These are phyloP conservation scores for Python bivittatus DNA, from an alignment of 2,113 vertebrate species.

Conservation along the genomic window DNA sequence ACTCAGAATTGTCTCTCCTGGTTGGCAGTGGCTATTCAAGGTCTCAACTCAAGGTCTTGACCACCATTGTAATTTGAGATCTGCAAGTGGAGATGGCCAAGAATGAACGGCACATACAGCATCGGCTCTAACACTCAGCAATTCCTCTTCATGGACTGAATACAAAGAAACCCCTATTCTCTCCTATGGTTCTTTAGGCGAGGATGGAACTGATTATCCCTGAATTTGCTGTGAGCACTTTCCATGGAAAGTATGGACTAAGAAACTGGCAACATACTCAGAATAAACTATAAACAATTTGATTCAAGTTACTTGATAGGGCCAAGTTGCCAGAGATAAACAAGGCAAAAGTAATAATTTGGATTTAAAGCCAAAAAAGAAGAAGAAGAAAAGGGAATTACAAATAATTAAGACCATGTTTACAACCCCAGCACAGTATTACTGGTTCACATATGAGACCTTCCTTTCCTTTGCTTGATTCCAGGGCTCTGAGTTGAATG, in stretches of 20 bases:
- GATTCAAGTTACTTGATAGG: conserved; percentile 44
- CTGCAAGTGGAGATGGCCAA: not conserved
- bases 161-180: conserved; percentile 18
- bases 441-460: conserved; percentile 28
- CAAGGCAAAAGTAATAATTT: conserved; percentile 40
- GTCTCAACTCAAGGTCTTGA: not conserved
- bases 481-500: conserved; percentile 12
- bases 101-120: not conserved
- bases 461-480: conserved; percentile 25
- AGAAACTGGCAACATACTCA: not conserved
- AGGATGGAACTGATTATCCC: conserved; percentile 30
- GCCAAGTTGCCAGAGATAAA: conserved; percentile 49
- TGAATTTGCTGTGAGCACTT: conserved; percentile 32
- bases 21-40: not conserved
- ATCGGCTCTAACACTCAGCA: conserved; percentile 6
- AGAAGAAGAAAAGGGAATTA: not conserved
- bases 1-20: not conserved
- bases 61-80: not conserved
- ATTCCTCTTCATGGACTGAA: not conserved
- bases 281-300: conserved; percentile 46
- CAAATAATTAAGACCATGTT: conserved; percentile 20
- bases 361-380: not conserved
- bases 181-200: conserved; percentile 27
- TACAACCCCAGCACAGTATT: conserved; percentile 20
- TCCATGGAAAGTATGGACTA: conserved; percentile 39